Percentiles rank a stretch among this genome's conserved stretches.
Conservation (phyloP, 2,797 vertebrate species). For the Karalla daura region DNA sequence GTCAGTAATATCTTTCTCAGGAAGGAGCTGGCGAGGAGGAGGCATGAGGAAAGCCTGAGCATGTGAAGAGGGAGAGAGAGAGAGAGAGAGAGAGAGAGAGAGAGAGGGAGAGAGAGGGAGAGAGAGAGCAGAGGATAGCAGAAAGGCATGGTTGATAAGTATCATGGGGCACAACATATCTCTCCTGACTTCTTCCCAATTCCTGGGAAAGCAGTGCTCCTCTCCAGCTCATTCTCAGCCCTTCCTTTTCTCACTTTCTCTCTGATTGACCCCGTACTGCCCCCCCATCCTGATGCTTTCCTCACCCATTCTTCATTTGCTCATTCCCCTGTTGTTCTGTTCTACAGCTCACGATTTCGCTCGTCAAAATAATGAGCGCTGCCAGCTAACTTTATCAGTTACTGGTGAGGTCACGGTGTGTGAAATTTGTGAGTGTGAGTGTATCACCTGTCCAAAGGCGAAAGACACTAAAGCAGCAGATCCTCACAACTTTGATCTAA, state of each 20-base stretch:
- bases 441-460: constrained; percentile 15
- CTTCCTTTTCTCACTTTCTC: constrained; percentile 18
- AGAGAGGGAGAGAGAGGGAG: constrained; percentile 23
- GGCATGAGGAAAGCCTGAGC: constrained; percentile 43
- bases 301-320: constrained; percentile 14
- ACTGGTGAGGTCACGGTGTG: neutral
- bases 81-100: constrained; percentile 34
- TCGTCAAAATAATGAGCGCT: neutral
- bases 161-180: constrained; percentile 56
- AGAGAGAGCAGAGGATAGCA: constrained; percentile 33
- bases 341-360: constrained; percentile 9
- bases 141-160: constrained; percentile 48
- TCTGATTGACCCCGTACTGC: constrained; percentile 2
- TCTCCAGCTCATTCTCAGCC: constrained; percentile 41
- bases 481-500: neutral
- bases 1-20: constrained; percentile 65
- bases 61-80: constrained; percentile 37
- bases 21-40: constrained; percentile 34
- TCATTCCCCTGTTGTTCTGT: constrained; percentile 19
- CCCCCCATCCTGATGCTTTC: constrained; percentile 13
- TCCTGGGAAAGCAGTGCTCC: constrained; percentile 26
- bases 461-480: constrained; percentile 1
- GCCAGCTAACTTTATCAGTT: neutral
- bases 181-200: constrained; percentile 36
- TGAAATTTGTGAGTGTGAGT: neutral